phyloP scores from a whole-genome alignment of 2,888 invertebrate species.

The Globia sparganii region DNA sequence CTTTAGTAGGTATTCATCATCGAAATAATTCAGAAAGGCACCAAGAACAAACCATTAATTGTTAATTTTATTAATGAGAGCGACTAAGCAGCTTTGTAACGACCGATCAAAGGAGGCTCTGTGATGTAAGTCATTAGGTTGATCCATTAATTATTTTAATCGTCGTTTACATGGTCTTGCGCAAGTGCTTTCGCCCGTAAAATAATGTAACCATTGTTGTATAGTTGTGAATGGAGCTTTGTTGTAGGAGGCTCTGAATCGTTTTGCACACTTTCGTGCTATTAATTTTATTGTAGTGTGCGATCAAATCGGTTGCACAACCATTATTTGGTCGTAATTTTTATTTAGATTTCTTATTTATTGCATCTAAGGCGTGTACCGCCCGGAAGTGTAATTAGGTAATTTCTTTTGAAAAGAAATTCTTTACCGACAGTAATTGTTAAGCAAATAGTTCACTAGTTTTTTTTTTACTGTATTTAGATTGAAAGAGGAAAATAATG shows the following conservation, averaged over 20 bases:
- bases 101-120: conserved; percentile 72
- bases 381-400: conserved; percentile 43
- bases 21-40: conserved; percentile 24
- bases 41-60: conserved; percentile 56
- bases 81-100: conserved; percentile 71
- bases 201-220: conserved; percentile 87
- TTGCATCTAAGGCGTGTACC: conserved; percentile 32
- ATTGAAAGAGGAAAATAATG: conserved; percentile 2
- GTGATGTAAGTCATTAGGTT: conserved; percentile 85
- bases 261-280: conserved; percentile 75
- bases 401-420: conserved; percentile 36
- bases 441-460: conserved; percentile 1
- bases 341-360: conserved; percentile 66
- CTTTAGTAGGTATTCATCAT: conserved; percentile 7
- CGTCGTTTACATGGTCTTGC: conserved; percentile 83
- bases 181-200: conserved; percentile 86
- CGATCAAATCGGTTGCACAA: conserved; percentile 71
- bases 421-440: conserved; percentile 6
- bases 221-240: conserved; percentile 82
- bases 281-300: conserved; percentile 75
- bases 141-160: conserved; percentile 88
- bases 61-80: conserved; percentile 67
- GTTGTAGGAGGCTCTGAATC: conserved; percentile 80
- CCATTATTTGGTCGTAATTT: conserved; percentile 60
- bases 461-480: conserved; percentile 4